Evolutionary conservation across 2,113 vertebrate species (phyloP), one percentile per base, ranked within the genome.

Genomic region (Bubo blakistoni): DNA sequence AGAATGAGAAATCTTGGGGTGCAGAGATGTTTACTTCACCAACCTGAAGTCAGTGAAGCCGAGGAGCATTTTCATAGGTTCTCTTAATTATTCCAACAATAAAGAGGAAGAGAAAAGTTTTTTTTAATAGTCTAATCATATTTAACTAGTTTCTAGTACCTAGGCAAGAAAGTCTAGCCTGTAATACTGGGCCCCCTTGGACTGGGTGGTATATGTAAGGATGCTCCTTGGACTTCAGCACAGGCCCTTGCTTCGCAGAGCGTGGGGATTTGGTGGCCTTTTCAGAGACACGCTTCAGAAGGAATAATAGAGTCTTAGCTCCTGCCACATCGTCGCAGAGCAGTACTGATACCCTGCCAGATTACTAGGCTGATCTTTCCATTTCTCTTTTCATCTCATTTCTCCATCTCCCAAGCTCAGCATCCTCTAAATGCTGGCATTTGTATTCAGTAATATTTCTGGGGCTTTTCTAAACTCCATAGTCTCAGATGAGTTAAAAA

Each of bases 401-500:
- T 88, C 73, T 55, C 89, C 59, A 25, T 88, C 59, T 77, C 55
- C 44, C 70, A 83, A 83, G 55, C 21, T 86, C 88, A 63, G 67
- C 38, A 90, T 90, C 77, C 74, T 93, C 87, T 86, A 86, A 95
- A 93, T 80, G 57, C 63, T 62, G 40, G 17, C 16, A n/a, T 78
- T 94, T 81, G 46, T 91, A 87, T 94, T 91, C 88, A 54, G 12
- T 26, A 83, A 74, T 84, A 96, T 89, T 95, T 90, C 58, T 40
- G 30, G 14, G 46, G 54, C 25, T 82, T 95, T 94, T 91, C 72
- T 71, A 81, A 81, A 90, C 67, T 70, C 52, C 32, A 19, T 15
- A 46, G 58, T 49, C 61, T 93, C 86, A 87, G 52, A 92, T 67
- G 80, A 97, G 95, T 97, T 90, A 71, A 96, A 96, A 93, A 95